Base-by-base conservation (phyloP, 2,797 vertebrate genomes). In the Danio choprae region DNA sequence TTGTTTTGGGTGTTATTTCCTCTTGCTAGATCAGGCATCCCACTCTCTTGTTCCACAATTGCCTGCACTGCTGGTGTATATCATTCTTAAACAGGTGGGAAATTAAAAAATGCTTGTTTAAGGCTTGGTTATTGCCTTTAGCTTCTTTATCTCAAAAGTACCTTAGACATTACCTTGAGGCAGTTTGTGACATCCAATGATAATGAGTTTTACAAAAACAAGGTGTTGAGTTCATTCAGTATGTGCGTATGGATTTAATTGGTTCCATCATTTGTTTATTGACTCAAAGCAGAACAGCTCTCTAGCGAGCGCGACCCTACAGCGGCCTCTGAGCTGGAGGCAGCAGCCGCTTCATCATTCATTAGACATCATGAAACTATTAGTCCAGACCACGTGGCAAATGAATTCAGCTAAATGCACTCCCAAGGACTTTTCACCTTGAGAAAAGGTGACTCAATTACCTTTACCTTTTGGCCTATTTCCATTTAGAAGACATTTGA, bases 341-440 rank as follows among this genome's bases (percentile, higher is more conserved):
- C 72, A 84, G 59, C 48, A 59, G 77, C 80, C 63, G 50, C 81
- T 29, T 75, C 62, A 82, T 83, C 75, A 81, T 77, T 85, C 85
- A 79, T 85, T 86, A 82, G 79, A 90, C 92, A 94, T 86, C 83
- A 87, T 92, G 93, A 93, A 94, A 87, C 92, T 91, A 94, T 94
- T 94, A 94, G 87, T 87, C 88, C 88, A 8, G 88, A 88, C 89
- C 90, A 90, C 89, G 88, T 90, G 92, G 90, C 90, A 83, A 87
- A 90, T 87, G 87, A 90, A 89, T 87, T 84, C 88, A 77, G 86
- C 87, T 80, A 82, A 85, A 84, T 85, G 88, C 85, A 89, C 90
- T 90, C 85, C 84, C 87, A 87, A 84, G 75, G 85, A 86, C 89
- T 92, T 81, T 86, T 70, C 50, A 82, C 78, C 63, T 76, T 74